These are phyloP conservation scores for Sylvia atricapilla DNA, from an alignment of 2,113 vertebrate species.

Conservation along the genomic window DNA sequence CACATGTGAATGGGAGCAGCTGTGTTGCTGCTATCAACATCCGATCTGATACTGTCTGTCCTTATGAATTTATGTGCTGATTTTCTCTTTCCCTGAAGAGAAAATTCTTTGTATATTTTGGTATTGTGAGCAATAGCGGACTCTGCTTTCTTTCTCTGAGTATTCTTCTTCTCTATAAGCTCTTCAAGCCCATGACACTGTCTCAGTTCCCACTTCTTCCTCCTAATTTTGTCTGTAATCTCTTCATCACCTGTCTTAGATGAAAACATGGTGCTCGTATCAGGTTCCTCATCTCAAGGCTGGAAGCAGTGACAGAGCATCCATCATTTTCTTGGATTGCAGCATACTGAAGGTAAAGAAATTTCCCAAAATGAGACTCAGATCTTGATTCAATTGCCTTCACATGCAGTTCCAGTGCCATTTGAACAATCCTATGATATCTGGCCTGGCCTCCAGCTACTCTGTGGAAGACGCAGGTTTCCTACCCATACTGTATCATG, in stretches of 20 bases:
- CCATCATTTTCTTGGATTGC: neutral
- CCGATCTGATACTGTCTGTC: neutral
- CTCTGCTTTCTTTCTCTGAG: neutral
- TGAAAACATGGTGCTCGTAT: rapidly evolving
- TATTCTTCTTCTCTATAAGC: neutral
- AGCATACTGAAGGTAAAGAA: neutral
- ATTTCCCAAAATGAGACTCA: neutral
- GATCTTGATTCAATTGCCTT: neutral
- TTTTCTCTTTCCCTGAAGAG: neutral
- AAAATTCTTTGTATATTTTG: neutral
- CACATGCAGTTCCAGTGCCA: neutral
- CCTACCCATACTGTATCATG: too few species aligned
- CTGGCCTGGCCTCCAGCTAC: neutral
- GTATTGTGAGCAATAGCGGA: neutral
- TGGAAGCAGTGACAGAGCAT: neutral
- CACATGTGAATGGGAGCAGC: neutral
- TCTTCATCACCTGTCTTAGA: neutral
- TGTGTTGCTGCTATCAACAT: neutral
- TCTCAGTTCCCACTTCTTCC: neutral
- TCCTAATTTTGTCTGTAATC: neutral
- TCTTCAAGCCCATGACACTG: neutral
- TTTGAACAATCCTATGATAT: neutral
- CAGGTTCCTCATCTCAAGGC: neutral
- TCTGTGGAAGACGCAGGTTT: neutral
- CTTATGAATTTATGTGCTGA: neutral